A percentile compares a stretch with the other conserved stretches of the same genome.
Evolutionary conservation across 1,140 invertebrate genomes (phyloP).

Genomic region (Drosophila sulfurigaster): DNA sequence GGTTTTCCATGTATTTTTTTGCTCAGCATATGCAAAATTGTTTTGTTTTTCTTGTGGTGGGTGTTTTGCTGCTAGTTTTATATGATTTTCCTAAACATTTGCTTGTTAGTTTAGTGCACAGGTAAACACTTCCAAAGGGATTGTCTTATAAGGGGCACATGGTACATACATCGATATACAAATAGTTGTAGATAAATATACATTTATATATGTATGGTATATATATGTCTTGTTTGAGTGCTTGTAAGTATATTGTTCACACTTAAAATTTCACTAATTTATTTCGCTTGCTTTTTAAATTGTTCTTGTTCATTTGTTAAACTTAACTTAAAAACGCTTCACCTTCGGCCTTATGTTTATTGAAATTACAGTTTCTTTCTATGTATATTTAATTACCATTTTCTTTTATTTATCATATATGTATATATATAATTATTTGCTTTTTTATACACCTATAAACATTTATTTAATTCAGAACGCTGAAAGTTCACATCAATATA

Average conservation of each 20-base stretch:
- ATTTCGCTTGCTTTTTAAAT: constrained; percentile 25
- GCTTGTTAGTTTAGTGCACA: constrained; percentile 51
- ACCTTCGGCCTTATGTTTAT: constrained; percentile 66
- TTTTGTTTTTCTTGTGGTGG: constrained; percentile 45
- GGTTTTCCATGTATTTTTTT: constrained; percentile 14
- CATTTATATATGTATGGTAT: constrained; percentile 21
- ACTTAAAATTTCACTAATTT: constrained; percentile 69
- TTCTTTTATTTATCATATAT: constrained; percentile 48
- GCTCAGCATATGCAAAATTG: constrained; percentile 23
- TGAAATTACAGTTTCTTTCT: constrained; percentile 85
- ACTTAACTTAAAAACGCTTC: constrained; percentile 64
- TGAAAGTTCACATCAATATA: constrained; percentile 64
- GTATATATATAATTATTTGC: constrained; percentile 19
- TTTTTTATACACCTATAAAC: constrained; percentile 76
- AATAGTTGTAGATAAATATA: constrained; percentile 80
- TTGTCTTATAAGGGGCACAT: constrained; percentile 75
- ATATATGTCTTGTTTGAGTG: constrained; percentile 13
- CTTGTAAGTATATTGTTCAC: constrained; percentile 33
- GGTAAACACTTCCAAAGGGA: constrained; percentile 70
- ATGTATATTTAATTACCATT: constrained; percentile 75
- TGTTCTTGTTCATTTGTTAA: background rate
- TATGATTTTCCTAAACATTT: constrained; percentile 36
- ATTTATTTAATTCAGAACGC: constrained; percentile 68
- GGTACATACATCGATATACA: constrained; percentile 75
- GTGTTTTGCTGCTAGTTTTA: constrained; percentile 56